These are phyloP conservation scores for Steromphala cineraria DNA, from an alignment of 2,888 invertebrate genomes.

Conservation along the genomic window DNA sequence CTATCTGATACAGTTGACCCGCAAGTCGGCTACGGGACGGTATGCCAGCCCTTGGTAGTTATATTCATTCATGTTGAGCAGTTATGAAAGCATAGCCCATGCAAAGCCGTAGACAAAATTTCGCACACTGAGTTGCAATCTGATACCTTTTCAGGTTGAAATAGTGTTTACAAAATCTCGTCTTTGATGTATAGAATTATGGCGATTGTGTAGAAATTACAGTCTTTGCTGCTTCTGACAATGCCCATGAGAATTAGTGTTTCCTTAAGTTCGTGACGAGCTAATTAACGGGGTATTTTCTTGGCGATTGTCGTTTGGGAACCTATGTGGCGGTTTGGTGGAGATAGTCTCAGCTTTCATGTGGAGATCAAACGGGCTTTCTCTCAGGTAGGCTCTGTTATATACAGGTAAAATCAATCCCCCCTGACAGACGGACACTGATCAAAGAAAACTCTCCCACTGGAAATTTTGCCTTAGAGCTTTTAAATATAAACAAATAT, in stretches of 20 bases:
- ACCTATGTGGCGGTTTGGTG: background rate
- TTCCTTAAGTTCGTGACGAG: background rate
- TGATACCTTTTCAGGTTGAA: background rate
- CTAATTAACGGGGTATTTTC: background rate
- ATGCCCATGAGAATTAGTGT: background rate
- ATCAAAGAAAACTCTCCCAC: too few species aligned
- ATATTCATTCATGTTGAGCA: too few species aligned
- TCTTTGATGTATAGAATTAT: constrained; percentile 17
- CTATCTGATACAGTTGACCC: too few species aligned
- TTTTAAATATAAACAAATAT: too few species aligned
- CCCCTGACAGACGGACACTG: too few species aligned
- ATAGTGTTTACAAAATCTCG: constrained; percentile 7
- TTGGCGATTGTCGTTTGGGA: background rate
- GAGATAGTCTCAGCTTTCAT: background rate
- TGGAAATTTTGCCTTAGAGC: too few species aligned
- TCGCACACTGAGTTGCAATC: background rate
- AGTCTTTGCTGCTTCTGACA: background rate
- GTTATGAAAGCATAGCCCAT: too few species aligned
- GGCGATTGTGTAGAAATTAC: background rate
- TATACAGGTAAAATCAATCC: too few species aligned
- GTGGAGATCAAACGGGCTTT: background rate
- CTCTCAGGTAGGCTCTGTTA: background rate
- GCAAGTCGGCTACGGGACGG: too few species aligned
- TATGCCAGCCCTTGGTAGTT: too few species aligned
- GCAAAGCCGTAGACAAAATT: background rate